A percentile compares a stretch with the other conserved stretches of the same genome.
Conservation (phyloP, 2,888 invertebrate genomes). For the Nemotelus pantherinus region DNA sequence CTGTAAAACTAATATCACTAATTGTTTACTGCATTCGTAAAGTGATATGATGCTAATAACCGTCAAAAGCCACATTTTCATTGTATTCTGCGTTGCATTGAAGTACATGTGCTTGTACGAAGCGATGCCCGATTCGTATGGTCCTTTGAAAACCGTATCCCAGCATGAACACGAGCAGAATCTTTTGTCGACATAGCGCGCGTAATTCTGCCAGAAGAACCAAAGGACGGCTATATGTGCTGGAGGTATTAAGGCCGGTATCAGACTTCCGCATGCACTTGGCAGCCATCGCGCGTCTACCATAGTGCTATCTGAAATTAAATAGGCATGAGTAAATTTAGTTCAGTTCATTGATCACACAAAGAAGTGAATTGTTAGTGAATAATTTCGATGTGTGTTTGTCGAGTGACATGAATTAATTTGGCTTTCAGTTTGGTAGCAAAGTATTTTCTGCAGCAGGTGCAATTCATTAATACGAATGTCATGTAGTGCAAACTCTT, state of each 20-base stretch:
- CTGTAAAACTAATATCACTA: constrained; percentile 67
- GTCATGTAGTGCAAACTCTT: too few relatives aligned
- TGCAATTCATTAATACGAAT: too few relatives aligned
- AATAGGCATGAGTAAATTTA: neutral
- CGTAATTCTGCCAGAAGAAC: constrained; percentile 75
- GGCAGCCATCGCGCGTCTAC: constrained; percentile 63
- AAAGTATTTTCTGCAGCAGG: too few relatives aligned
- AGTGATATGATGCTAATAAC: constrained; percentile 69
- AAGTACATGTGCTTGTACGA: constrained; percentile 78
- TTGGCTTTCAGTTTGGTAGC: too few relatives aligned
- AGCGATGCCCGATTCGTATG: constrained; percentile 75
- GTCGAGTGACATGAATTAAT: too few relatives aligned
- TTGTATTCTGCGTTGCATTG: constrained; percentile 72
- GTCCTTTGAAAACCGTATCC: constrained; percentile 81
- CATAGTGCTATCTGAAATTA: constrained; percentile 54
- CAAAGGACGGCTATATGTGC: constrained; percentile 71
- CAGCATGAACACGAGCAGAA: constrained; percentile 79
- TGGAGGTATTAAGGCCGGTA: constrained; percentile 69
- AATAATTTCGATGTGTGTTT: too few relatives aligned
- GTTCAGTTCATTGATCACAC: too few relatives aligned
- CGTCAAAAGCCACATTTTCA: constrained; percentile 74
- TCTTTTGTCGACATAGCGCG: constrained; percentile 71
- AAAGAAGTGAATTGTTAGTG: too few relatives aligned
- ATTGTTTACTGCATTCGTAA: constrained; percentile 71
- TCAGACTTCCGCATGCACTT: constrained; percentile 62